These are phyloP conservation scores for Catharus fuscescens DNA, from an alignment of 2,113 vertebrate genomes.

Conservation along the genomic window DNA sequence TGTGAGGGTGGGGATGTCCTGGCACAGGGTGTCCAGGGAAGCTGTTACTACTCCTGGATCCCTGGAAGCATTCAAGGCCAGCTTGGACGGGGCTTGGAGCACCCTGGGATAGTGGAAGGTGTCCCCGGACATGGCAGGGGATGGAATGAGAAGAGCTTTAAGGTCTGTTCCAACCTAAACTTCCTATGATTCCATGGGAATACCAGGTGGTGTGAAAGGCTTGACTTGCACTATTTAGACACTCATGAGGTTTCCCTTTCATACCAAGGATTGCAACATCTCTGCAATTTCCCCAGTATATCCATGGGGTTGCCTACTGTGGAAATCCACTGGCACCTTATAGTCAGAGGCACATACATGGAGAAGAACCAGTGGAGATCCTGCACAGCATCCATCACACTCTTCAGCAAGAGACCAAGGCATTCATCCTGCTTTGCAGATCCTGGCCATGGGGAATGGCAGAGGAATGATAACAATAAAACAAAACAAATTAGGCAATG, in stretches of 20 bases:
- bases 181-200: not conserved
- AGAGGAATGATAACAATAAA: not conserved
- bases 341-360: not conserved
- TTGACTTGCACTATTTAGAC: not conserved
- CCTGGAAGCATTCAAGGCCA: not conserved
- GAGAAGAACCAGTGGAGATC: not conserved
- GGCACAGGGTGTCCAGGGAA: not conserved
- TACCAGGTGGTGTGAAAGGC: not conserved
- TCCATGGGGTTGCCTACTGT: not conserved
- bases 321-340: not conserved
- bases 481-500: not conserved
- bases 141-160: accelerated
- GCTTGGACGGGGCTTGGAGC: accelerated
- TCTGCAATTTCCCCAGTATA: not conserved
- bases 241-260: not conserved
- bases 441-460: not conserved
- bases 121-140: not conserved
- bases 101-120: accelerated
- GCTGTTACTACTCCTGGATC: not conserved
- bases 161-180: not conserved
- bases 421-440: not conserved
- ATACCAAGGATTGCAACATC: not conserved
- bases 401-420: not conserved
- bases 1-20: accelerated
- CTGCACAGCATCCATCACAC: not conserved